These are phyloP conservation scores for Hypotaenidia okinawae DNA, from an alignment of 2,797 vertebrate species.

Conservation along the genomic window DNA sequence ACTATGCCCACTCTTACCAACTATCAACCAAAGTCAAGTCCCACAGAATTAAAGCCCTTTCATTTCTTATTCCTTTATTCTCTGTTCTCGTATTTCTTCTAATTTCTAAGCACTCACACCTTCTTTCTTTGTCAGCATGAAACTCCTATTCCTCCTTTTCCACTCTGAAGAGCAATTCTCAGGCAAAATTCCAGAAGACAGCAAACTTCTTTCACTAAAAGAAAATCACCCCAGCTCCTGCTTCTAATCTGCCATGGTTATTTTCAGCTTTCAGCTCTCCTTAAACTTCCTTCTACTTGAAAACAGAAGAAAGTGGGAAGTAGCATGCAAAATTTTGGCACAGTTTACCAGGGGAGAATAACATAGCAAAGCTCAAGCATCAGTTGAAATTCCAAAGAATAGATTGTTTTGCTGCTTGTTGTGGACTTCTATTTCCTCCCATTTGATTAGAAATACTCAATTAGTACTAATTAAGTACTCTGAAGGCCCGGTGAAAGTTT, in stretches of 20 bases:
- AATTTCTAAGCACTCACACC: not conserved
- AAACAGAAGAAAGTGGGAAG: not conserved
- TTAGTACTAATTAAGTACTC: not conserved
- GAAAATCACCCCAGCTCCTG: not conserved
- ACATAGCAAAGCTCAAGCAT: not conserved
- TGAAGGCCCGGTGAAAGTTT: not conserved
- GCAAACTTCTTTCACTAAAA: not conserved
- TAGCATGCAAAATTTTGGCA: not conserved
- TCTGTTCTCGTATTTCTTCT: not conserved
- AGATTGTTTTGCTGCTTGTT: not conserved
- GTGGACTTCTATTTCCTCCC: not conserved
- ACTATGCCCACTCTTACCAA: not conserved
- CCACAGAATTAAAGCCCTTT: not conserved
- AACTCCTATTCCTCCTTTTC: not conserved
- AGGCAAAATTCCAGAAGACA: not conserved
- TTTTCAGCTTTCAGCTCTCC: not conserved
- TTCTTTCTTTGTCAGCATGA: not conserved
- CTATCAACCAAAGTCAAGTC: not conserved
- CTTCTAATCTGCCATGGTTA: not conserved
- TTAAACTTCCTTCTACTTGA: not conserved
- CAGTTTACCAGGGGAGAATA: not conserved
- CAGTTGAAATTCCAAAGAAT: not conserved
- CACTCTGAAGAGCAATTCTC: not conserved
- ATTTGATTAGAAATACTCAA: constrained; percentile 1
- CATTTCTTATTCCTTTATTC: not conserved